Conservation (phyloP, 2,797 vertebrate genomes). For the Heliangelus exortis region DNA sequence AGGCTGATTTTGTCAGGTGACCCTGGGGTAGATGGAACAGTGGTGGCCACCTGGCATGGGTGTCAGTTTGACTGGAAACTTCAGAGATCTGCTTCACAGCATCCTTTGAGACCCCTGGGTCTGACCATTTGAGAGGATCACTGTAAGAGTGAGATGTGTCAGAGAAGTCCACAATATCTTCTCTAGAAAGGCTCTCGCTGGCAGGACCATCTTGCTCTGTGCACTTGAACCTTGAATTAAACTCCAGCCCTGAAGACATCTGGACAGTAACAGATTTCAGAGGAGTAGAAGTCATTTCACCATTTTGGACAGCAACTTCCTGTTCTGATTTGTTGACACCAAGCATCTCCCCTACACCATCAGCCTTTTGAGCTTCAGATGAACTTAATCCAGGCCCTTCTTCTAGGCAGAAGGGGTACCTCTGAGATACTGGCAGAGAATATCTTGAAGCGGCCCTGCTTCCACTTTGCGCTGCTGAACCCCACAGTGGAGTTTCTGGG, state of each 20-base stretch:
- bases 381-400: neutral
- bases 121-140: neutral
- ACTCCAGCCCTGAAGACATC: constrained; percentile 75
- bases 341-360: neutral
- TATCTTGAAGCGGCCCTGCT: neutral
- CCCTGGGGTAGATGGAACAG: neutral
- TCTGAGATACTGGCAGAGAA: neutral
- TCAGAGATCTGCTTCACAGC: constrained; percentile 10
- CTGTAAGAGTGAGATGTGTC: neutral
- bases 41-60: neutral
- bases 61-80: constrained; percentile 57
- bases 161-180: neutral
- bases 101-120: neutral
- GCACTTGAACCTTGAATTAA: constrained; percentile 59
- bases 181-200: neutral
- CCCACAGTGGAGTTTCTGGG: neutral
- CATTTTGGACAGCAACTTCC: neutral
- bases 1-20: constrained; percentile 59
- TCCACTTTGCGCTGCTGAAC: neutral
- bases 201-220: neutral
- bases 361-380: neutral
- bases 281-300: neutral
- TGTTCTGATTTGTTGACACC: neutral
- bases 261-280: constrained; percentile 80
- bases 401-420: neutral